These are phyloP conservation scores for Eurystomus glaucurus DNA, from an alignment of 2,797 vertebrate genomes.

Conservation along the genomic window DNA sequence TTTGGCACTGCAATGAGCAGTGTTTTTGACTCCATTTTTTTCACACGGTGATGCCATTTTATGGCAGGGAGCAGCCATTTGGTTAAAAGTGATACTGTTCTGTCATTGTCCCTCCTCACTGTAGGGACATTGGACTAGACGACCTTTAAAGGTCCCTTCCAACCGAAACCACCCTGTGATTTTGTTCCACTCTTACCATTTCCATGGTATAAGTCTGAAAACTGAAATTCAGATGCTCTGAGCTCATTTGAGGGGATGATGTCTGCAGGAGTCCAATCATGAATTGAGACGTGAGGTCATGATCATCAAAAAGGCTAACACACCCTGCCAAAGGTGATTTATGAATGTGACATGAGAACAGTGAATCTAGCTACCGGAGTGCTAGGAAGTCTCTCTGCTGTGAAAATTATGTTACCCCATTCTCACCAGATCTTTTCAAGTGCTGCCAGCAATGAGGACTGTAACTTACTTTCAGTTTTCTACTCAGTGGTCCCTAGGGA, in stretches of 20 bases:
- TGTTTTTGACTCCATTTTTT: background rate
- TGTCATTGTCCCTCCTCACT: background rate
- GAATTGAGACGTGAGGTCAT: rapidly evolving
- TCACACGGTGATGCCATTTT: background rate
- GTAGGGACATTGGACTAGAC: background rate
- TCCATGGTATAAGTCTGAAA: background rate
- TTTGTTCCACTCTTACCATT: background rate
- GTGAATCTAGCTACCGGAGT: background rate
- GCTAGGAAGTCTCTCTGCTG: background rate
- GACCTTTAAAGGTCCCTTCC: background rate
- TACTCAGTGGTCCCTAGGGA: background rate
- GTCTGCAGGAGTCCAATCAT: background rate
- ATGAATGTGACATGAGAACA: background rate
- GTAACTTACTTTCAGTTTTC: background rate
- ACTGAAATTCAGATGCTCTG: background rate
- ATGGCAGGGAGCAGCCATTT: background rate
- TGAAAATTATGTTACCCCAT: background rate
- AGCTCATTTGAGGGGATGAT: background rate
- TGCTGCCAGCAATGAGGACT: background rate
- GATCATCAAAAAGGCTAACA: background rate
- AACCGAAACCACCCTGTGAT: background rate
- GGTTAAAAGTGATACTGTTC: background rate
- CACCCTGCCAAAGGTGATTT: background rate
- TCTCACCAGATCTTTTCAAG: background rate
- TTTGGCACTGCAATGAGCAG: background rate